These are phyloP conservation scores for Drosophila nigrodunni DNA, from an alignment of 1,140 invertebrate genomes.

Conservation along the genomic window DNA sequence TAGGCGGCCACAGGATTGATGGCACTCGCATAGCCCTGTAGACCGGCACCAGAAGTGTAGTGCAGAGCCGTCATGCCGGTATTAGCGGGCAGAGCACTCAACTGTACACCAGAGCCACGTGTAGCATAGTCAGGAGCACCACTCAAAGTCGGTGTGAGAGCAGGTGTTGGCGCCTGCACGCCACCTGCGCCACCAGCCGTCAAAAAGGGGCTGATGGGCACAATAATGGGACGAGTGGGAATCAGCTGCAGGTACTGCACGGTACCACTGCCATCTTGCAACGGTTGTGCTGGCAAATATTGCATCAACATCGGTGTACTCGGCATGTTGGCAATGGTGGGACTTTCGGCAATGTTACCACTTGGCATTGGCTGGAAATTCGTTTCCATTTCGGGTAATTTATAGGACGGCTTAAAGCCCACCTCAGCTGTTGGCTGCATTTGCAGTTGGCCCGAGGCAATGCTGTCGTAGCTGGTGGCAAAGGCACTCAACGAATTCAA, in stretches of 20 bases:
- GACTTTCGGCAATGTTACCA: conserved; percentile 13
- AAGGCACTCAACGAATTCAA: conserved; percentile 75
- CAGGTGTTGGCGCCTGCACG: conserved; percentile 3
- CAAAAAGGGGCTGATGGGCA: conserved; percentile 77
- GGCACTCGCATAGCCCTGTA: conserved; percentile 54
- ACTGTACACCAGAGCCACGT: conserved; percentile 43
- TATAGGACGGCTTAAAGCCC: conserved; percentile 77
- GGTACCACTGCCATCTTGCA: conserved; percentile 65
- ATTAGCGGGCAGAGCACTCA: conserved; percentile 55
- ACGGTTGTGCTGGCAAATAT: conserved; percentile 70
- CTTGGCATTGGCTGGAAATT: conserved; percentile 79
- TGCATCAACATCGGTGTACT: conserved; percentile 87
- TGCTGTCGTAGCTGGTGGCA: conserved; percentile 68
- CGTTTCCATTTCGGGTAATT: conserved; percentile 79
- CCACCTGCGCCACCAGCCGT: conserved; percentile 19
- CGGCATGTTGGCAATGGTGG: conserved; percentile 49
- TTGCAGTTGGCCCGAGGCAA: conserved; percentile 34
- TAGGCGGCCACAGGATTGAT: conserved; percentile 48
- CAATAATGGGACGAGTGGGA: conserved; percentile 80
- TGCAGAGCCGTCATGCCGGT: conserved; percentile 44
- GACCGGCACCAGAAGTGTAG: conserved; percentile 39
- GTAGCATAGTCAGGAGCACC: conserved; percentile 48
- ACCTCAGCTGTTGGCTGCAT: conserved; percentile 31
- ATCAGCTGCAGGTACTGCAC: conserved; percentile 81
- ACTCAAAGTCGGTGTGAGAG: conserved; percentile 4